Evolutionary conservation across 2,797 vertebrate species (phyloP).

Genomic region (Botia kubotai): DNA sequence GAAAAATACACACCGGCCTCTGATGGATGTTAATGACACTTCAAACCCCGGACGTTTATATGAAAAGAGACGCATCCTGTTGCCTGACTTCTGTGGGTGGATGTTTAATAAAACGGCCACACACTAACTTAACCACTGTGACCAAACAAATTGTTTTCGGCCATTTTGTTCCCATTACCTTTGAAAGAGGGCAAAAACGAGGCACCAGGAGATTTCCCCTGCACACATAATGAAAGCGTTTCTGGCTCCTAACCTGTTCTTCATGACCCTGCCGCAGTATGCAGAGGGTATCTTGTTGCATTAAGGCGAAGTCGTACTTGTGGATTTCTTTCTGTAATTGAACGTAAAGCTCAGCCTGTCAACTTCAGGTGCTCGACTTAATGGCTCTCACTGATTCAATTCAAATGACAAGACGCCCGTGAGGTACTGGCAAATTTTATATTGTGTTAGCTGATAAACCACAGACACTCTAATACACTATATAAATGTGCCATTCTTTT

Average conservation of each 20-base stretch:
- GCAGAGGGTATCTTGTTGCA: slow-evolving; percentile 67
- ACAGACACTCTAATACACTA: slow-evolving; percentile 13
- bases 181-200: slow-evolving; percentile 30
- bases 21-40: slow-evolving; percentile 11
- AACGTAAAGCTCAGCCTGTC: slow-evolving; percentile 61
- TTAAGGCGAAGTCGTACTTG: slow-evolving; percentile 65
- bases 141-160: slow-evolving; percentile 72
- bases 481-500: background rate
- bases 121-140: slow-evolving; percentile 65
- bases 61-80: slow-evolving; percentile 34
- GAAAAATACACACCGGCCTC: background rate
- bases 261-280: slow-evolving; percentile 47
- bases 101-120: slow-evolving; percentile 59
- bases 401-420: slow-evolving; percentile 43
- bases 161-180: slow-evolving; percentile 64
- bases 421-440: slow-evolving; percentile 15
- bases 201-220: slow-evolving; percentile 53
- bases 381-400: slow-evolving; percentile 50
- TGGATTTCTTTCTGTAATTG: slow-evolving; percentile 59
- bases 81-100: slow-evolving; percentile 18
- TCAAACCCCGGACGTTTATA: slow-evolving; percentile 25
- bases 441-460: slow-evolving; percentile 36
- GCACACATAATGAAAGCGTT: no score
- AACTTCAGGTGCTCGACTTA: slow-evolving; percentile 32
- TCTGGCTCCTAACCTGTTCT: no score